phyloP scores from a whole-genome alignment of 1,140 invertebrate genomes.

The Samia ricini region DNA sequence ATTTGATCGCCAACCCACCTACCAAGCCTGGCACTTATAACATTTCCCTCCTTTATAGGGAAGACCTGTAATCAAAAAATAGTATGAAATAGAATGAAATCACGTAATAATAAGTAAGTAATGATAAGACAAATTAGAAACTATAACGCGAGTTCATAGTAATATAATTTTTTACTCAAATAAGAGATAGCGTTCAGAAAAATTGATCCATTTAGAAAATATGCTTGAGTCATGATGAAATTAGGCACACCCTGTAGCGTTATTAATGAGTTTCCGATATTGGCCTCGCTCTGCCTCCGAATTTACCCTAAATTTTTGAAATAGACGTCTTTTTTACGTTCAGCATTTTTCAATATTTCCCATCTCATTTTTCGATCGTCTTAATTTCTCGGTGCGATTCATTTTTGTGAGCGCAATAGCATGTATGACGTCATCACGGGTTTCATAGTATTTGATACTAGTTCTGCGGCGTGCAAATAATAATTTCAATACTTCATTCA shows the following conservation, averaged over 20 bases:
- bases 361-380: conserved; percentile 8
- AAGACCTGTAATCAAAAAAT: too few relatives aligned
- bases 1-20: too few relatives aligned
- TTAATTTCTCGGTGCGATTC: conserved; percentile 22
- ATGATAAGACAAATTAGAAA: neutral
- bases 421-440: neutral
- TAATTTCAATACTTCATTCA: too few relatives aligned
- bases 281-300: conserved; percentile 36
- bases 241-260: conserved; percentile 55
- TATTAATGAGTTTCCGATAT: conserved; percentile 68
- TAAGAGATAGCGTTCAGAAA: conserved; percentile 25
- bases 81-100: too few relatives aligned
- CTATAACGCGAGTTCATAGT: neutral
- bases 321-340: conserved; percentile 33
- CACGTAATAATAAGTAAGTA: too few relatives aligned
- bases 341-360: conserved; percentile 26
- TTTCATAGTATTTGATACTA: too few relatives aligned
- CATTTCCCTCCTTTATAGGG: too few relatives aligned
- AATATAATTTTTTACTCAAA: conserved; percentile 1
- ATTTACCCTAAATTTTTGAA: conserved; percentile 44
- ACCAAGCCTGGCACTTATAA: too few relatives aligned
- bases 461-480: too few relatives aligned
- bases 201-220: conserved; percentile 50
- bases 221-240: conserved; percentile 51
- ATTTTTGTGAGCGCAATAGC: neutral